Evolutionary conservation across 2,113 vertebrate genomes (phyloP), one percentile per base, ranked within the genome.

Genomic region (Prunella fulvescens): DNA sequence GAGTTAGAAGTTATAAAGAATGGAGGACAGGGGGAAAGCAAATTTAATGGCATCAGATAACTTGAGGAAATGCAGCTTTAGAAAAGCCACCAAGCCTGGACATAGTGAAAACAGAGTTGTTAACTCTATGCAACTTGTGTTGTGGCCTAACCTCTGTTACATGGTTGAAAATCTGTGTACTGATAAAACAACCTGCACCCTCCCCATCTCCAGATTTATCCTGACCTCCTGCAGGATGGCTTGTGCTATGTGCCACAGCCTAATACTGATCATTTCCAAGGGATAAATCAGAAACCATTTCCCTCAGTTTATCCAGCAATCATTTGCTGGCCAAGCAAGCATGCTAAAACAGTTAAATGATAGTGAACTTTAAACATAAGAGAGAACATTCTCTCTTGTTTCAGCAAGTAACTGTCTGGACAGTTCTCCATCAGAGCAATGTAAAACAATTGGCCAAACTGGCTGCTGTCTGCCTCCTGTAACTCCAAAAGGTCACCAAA

Each of bases 371-470:
- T 58, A 60, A 76, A 40, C 31, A 80, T 23, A 71, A 71, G 65
- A 47, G 24, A 85, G 39, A 82, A 73, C 33, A 17, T 53, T 84
- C 45, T 81, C 19, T 71, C 64, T 61, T 81, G n/a, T 64, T 93
- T 93, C 93, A 91, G 61, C 76, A 89, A 31, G 45, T 47, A n/a
- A 48, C 61, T 35, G 9, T 53, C 64, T 65, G 91, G 91, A 93
- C 53, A 81, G 44, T 81, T 92, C 78, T 91, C 58, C 1, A 3
- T 47, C 40, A 77, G 33, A 88, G n/a, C 58, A 82, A 19, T 19
- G 11, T 24, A 26, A 82, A 84, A 57, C 45, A 25, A 50, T 56
- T 20, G 37, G 44, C 31, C 20, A 53, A 72, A 56, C 26, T 15
- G 39, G 37, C 37, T 90, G 23, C 26, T 48, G 33, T 42, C 45